Conservation (phyloP, 2,113 vertebrate species). For the Mormyrus iriodes region DNA sequence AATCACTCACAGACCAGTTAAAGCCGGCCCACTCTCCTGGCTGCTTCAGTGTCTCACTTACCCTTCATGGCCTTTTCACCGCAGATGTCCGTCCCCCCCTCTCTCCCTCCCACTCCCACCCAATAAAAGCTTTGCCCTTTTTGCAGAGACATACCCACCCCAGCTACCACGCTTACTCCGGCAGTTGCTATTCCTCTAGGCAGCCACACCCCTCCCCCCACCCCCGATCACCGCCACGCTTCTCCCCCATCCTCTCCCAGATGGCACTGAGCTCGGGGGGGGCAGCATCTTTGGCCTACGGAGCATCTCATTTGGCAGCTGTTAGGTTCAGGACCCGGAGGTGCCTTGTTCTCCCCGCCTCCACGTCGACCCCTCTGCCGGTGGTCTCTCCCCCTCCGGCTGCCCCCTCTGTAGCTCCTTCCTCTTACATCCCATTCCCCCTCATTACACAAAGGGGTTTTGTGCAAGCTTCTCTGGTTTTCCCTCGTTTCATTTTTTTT, state of each 20-base stretch:
- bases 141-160: conserved; percentile 62
- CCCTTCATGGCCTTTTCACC: conserved; percentile 99
- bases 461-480: conserved; percentile 32
- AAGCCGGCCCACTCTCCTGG: conserved; percentile 57
- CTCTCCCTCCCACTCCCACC: conserved; percentile 59
- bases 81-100: conserved; percentile 85
- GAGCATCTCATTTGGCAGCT: not conserved
- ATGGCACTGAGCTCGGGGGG: not conserved
- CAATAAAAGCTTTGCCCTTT: conserved; percentile 85
- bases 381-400: not conserved
- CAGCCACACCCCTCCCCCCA: conserved; percentile 42
- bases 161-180: conserved; percentile 14
- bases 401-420: not conserved
- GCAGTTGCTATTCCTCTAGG: conserved; percentile 31
- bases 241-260: not conserved
- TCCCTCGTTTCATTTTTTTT: conserved; percentile 35
- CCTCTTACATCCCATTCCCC: conserved; percentile 48
- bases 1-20: conserved; percentile 89
- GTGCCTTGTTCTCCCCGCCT: not conserved
- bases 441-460: conserved; percentile 50
- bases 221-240: conserved; percentile 24
- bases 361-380: not conserved
- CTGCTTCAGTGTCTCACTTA: conserved; percentile 77
- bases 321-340: not conserved
- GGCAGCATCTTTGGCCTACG: not conserved